Base-by-base conservation (phyloP, 2,888 invertebrate species). In the Sturmia bella region DNA sequence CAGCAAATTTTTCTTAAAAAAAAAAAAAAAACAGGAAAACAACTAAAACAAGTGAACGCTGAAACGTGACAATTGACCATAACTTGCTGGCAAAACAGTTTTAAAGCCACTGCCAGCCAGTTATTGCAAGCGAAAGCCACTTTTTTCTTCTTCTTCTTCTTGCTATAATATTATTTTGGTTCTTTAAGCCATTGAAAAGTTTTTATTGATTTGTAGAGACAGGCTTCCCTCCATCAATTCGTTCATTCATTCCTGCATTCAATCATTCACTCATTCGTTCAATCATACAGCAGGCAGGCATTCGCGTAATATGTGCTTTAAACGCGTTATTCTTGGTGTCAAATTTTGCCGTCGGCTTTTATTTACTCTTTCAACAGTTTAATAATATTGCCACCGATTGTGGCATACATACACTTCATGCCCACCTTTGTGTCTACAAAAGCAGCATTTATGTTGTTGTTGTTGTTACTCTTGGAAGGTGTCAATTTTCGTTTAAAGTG, bases 61-160 rank as follows among this genome's bases (percentile, higher is more conserved):
- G 70, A 59, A 66, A 82, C 82, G 82, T 82, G 82, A 82, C 82
- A 82, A 75, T 78, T 74, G 74, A 75, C 78, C 82, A 78, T 82
- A 78, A 70, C 75, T 66, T 64, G 15, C 11, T n/a, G 54, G 45
- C 45, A 59, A 3, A 39, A 39, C 27, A 37, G 3, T 32, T 24
- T 50, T n/a, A 24, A 48, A 27, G 50, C 17, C 13, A 27, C n/a
- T 19, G n/a, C 9, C 48, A 24, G 15, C 32, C 6, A 0, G 12
- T 17, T 11, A n/a, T n/a, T n/a, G n/a, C n/a, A 17, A 39, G 11
- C n/a, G 61, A 52, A 41, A 54, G n/a, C n/a, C 15, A 27, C 41
- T 57, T 19, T 32, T 32, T 43, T 43, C 41, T 73, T 54, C 21
- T 11, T 13, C 24, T 32, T 32, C 32, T 43, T 52, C 54, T 54